Evolutionary conservation across 2,797 vertebrate genomes (phyloP).

Genomic region (Tadarida brasiliensis): DNA sequence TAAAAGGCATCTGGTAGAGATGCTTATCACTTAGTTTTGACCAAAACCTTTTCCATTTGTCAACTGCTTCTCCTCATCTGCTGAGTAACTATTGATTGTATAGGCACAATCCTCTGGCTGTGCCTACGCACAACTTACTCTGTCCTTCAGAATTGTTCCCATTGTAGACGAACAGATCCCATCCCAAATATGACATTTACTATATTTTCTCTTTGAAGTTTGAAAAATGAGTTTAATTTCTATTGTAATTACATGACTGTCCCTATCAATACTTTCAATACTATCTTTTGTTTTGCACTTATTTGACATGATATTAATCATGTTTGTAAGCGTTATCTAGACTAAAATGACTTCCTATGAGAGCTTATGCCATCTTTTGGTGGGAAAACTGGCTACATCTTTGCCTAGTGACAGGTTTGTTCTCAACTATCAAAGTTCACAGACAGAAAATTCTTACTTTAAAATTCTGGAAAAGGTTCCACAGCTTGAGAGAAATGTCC

Average conservation of each 20-base stretch:
- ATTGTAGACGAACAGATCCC: constrained; percentile 18
- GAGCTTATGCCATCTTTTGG: constrained; percentile 74
- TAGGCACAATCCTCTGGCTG: background rate
- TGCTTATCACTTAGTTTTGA: background rate
- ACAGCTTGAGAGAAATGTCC: background rate
- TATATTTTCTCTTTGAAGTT: constrained; percentile 31
- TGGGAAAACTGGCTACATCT: constrained; percentile 54
- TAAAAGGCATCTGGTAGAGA: constrained; percentile 42
- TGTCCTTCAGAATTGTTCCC: background rate
- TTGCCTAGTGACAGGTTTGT: background rate
- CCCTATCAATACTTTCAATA: background rate
- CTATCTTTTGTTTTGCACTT: background rate
- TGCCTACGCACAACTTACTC: background rate
- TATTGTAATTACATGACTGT: background rate
- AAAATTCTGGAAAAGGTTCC: constrained; percentile 13
- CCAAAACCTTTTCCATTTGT: background rate
- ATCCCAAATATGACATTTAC: background rate
- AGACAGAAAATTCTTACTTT: constrained; percentile 26
- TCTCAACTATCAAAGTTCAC: background rate
- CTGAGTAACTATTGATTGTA: background rate
- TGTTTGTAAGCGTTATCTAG: background rate
- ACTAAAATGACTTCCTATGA: constrained; percentile 25
- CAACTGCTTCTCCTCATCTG: background rate
- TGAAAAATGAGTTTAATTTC: constrained; percentile 44
- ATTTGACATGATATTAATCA: background rate